Evolutionary conservation across 2,888 invertebrate genomes (phyloP), one percentile per base, ranked within the genome.

Genomic region (Arenicola marina): DNA sequence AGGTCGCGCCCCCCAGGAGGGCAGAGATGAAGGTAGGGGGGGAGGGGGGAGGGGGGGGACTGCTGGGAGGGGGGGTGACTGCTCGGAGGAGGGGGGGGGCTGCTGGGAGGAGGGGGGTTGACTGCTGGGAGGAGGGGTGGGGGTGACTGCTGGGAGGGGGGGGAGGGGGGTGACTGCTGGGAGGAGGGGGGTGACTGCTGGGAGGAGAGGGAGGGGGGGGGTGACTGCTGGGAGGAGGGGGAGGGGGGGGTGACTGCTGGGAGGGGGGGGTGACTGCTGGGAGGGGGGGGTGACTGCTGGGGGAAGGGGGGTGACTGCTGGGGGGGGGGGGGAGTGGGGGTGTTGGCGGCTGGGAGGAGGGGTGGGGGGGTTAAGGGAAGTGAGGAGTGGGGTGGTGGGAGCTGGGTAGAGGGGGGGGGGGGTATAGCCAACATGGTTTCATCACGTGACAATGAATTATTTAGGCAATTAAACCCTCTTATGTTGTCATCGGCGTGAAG

Each of bases 1-100:
- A 99, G 84, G 87, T 99, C 1, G 89, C 91, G 0, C 91, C 96
- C 4, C 99, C 99, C 0, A 89, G 89, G 33, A 87, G 99, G 51
- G 87, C 89, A 48, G 98, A 98, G 86, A 99, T 99, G 99, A 99
- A 99, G 88, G 91, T 91, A 66, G 24, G 46, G 15, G 11, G 26
- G 38, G 38, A 11, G 38, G 11, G 38, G 38, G 38, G 38, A 38
- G 38, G 18, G 11, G 38, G 18, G 18, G 38, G 38, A 15, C 38
- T 11, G 38, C 18, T 11, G 38, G 11, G 18, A 48, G 48, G 11
- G 38, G 18, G 38, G 38, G 38, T 38, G 38, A 38, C n/a, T n/a
- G n/a, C n/a, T n/a, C n/a, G n/a, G n/a, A n/a, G n/a, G n/a, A n/a
- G n/a, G n/a, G n/a, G 38, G 18, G 38, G 38, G 38, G 38, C 18